Base-by-base conservation (phyloP, 2,888 invertebrate genomes). In the Drosophila differens region DNA sequence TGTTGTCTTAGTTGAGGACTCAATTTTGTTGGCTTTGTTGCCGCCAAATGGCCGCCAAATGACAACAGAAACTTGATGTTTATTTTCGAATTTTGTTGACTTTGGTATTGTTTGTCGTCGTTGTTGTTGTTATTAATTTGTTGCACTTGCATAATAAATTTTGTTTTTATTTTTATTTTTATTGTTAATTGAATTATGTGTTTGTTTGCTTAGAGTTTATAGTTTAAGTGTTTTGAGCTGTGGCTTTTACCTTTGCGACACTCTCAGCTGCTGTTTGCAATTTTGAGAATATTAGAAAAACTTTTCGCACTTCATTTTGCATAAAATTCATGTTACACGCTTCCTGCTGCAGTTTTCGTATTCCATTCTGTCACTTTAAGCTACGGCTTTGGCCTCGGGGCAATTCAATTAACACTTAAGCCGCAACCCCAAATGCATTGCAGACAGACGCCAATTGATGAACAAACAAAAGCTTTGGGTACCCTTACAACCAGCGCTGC, bases 371-470 rank as follows among this genome's bases (percentile, higher is more conserved):
- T 39, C 19, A 25, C 64, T 65, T 75, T 62, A 60, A 64, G 67
- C 67, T n/a, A 37, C 60, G n/a, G 63, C 67, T 75, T 68, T 65
- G 55, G 59, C 41, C 60, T 25, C 53, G 35, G 61, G 57, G 60
- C 78, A 79, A 85, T 84, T 84, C 85, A 85, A 88, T 85, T 85
- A 88, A 85, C 83, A 83, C 85, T 74, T 81, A 69, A 77, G 87
- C 87, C 82, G 68, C 76, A 67, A 58, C 60, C 84, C 84, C 73
- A 81, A 86, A 66, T 83, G 82, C 82, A 81, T 70, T 75, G 69
- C 72, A 72, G 82, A 68, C 79, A 72, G 71, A 69, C 84, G 80
- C 72, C 89, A 84, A 89, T 86, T 84, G 87, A 70, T 81, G 66
- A 66, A 55, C 77, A 89, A 86, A 89, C 86, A 86, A 81, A 77